Evolutionary conservation across 2,797 vertebrate genomes (phyloP), one percentile per base, ranked within the genome.

Genomic region (Danio tinwini): DNA sequence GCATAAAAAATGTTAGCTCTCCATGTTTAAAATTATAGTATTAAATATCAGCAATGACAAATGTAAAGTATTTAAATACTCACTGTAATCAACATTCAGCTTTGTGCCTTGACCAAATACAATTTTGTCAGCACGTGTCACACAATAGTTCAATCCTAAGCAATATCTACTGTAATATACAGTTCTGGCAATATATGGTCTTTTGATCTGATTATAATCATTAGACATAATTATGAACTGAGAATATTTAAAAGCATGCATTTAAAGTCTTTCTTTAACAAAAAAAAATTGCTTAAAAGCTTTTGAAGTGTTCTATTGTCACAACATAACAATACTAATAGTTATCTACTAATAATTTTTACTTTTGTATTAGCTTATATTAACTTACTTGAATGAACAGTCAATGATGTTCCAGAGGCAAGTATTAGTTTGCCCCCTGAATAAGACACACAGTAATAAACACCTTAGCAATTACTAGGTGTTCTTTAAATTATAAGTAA

Each of bases 111-210:
- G 45, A 70, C 64, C 76, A 11, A 77, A 82, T 50, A 80, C 70
- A 16, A 81, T 13, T 40, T 83, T 84, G 39, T 76, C 40, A 47
- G 47, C 75, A n/a, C 21, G 12, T 50, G 62, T 84, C 85, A 81
- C 81, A 84, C 81, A 75, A 6, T 45, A 47, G 13, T 55, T 7
- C 9, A 50, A 21, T 16, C 29, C 50, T 2, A 70, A 49, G 2
- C 82, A 84, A 55, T 68, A 74, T 74, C 58, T 67, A n/a, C n/a
- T n/a, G n/a, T n/a, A 37, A 4, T 59, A 9, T 63, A 3, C 45
- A 44, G 37, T 44, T 63, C 13, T 49, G 5, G 1, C 11, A 14
- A 40, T 59, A 21, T 21, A 50, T 12, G 47, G 61, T 9, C 3
- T 7, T 53, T 69, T 40, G 10, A 17, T 13, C 40, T 70, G 16